phyloP scores from a whole-genome alignment of 2,113 vertebrate species.

The Pristiophorus japonicus region DNA sequence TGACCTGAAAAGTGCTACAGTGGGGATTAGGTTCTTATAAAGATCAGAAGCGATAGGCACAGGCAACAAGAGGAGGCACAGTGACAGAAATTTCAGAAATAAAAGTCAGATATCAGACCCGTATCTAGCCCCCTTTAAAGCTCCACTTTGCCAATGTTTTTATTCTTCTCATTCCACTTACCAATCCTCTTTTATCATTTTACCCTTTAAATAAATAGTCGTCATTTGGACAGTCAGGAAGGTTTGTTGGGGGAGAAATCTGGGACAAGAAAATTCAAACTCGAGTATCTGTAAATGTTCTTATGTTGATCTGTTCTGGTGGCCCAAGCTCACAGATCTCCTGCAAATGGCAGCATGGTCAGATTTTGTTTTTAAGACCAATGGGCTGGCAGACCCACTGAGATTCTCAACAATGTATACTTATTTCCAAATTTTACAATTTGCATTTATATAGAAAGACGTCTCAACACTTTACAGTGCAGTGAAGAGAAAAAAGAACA shows the following conservation, averaged over 20 bases:
- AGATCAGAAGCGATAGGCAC: not conserved
- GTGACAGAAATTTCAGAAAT: not conserved
- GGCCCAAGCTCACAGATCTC: not conserved
- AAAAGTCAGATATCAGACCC: not conserved
- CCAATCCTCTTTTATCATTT: too few relatives aligned
- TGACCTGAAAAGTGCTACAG: not conserved
- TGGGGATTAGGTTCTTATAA: not conserved
- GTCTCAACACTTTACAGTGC: not conserved
- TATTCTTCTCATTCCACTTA: not conserved
- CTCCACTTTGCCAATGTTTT: not conserved
- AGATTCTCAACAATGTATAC: not conserved
- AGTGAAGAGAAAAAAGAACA: not conserved
- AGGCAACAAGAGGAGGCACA: not conserved
- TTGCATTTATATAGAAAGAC: not conserved
- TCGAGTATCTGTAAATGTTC: too few relatives aligned
- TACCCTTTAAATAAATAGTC: not conserved
- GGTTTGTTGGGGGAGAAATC: too few relatives aligned
- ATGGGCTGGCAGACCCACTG: not conserved
- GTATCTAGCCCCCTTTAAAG: not conserved
- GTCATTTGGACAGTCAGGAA: not conserved
- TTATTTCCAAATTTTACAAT: not conserved
- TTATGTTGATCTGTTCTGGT: too few relatives aligned
- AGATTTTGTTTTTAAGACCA: not conserved
- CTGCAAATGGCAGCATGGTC: not conserved
- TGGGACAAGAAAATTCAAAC: too few relatives aligned